A percentile compares a stretch with the other conserved stretches of the same genome.
Conservation (phyloP, 1,140 invertebrate species). For the Diabrotica virgifera region DNA sequence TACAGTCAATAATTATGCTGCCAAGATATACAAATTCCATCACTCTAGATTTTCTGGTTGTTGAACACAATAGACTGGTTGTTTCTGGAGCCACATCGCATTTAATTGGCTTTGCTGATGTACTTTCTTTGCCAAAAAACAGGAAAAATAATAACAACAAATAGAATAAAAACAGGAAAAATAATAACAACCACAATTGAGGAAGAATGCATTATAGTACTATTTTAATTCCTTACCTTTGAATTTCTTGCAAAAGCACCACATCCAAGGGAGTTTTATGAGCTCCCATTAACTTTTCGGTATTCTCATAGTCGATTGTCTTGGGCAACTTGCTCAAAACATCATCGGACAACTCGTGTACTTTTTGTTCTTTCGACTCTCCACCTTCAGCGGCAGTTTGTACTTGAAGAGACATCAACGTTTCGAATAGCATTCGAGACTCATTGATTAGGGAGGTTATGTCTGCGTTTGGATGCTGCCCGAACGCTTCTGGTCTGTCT, state of each 20-base stretch:
- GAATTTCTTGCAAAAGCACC: slow-evolving; percentile 76
- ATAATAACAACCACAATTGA: too few relatives aligned
- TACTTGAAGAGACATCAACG: slow-evolving; percentile 76
- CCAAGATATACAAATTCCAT: too few relatives aligned
- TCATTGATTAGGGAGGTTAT: slow-evolving; percentile 81
- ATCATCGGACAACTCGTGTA: slow-evolving; percentile 63
- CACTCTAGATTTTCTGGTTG: too few relatives aligned
- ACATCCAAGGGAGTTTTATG: slow-evolving; percentile 74
- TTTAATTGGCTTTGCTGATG: too few relatives aligned
- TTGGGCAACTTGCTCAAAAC: slow-evolving; percentile 68
- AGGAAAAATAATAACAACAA: too few relatives aligned
- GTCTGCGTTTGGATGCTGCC: slow-evolving; percentile 88
- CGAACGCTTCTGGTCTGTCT: slow-evolving; percentile 81
- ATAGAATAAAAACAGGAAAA: too few relatives aligned
- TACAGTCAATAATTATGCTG: too few relatives aligned
- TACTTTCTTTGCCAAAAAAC: too few relatives aligned
- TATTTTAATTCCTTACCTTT: slow-evolving; percentile 47
- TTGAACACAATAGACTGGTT: too few relatives aligned
- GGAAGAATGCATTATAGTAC: too few relatives aligned
- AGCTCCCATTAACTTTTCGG: slow-evolving; percentile 66
- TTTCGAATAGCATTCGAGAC: slow-evolving; percentile 73
- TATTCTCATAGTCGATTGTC: slow-evolving; percentile 72
- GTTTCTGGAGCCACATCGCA: too few relatives aligned
- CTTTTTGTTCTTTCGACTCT: slow-evolving; percentile 59
- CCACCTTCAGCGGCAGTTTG: slow-evolving; percentile 55